Evolutionary conservation across 2,888 invertebrate species (phyloP), one percentile per base, ranked within the genome.

Genomic region (Hirtodrosophila confusa): DNA sequence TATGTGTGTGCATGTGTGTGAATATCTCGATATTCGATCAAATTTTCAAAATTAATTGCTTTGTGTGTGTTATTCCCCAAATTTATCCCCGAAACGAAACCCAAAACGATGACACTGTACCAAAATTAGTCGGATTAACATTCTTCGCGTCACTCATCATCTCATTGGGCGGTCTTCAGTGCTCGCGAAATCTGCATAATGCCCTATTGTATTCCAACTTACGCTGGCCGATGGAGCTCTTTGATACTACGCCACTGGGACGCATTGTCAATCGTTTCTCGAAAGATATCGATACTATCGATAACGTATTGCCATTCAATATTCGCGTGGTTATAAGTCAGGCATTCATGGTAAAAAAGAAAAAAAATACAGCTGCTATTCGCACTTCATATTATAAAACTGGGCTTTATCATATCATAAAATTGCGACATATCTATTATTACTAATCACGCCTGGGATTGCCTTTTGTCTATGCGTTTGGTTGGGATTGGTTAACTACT

Each of bases 221-320:
- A 84, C 93, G 93, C 88, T 93, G 94, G 85, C 95, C 96, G 51
- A 93, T 96, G 93, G 93, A 94, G 88, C 95, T 96, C 92, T 96
- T 95, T 92, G 96, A 96, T 91, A 94, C 94, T 75, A 96, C 96
- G 57, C 96, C 96, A 43, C 86, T 94, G 80, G 96, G 96, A 90
- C 93, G 96, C 82, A 93, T 96, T 85, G 93, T 96, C 44, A 94
- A 94, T 91, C 93, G 95, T 73, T 94, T 94, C 88, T 93, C 94
- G 65, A 93, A 93, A 88, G 94, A 94, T 89, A 91, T 94, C 78
- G 93, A 94, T 89, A 91, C 92, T 50, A 85, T 94, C 89, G 94
- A 94, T 90, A 93, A 92, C 84, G 89, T 90, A 65, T 89, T 94
- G 78, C 94, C 94, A 71, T 72, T 86, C 56, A 89, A 89, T 75